A percentile compares a stretch with the other conserved stretches of the same genome.
Evolutionary conservation across 2,797 vertebrate species (phyloP).

Genomic region (Pipistrellus pipistrellus): DNA sequence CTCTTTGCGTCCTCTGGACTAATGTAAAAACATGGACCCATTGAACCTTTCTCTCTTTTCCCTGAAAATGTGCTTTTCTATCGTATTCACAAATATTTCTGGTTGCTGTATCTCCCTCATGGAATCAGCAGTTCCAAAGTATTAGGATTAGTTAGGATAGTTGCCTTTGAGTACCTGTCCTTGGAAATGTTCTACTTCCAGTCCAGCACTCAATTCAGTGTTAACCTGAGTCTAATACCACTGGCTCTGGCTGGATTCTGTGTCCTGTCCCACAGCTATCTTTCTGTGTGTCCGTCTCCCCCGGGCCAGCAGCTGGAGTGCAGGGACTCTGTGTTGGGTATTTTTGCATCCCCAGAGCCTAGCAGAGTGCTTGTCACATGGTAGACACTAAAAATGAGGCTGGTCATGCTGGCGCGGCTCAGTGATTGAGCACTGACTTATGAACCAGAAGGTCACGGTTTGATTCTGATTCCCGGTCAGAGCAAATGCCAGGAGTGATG

Average conservation of each 20-base stretch:
- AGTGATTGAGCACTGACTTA: too few species aligned
- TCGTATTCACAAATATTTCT: background rate
- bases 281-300: background rate
- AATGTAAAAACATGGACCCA: background rate
- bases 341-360: background rate
- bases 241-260: background rate
- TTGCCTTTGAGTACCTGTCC: conserved; percentile 70
- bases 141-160: conserved; percentile 43
- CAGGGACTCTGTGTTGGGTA: background rate
- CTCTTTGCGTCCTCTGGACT: background rate
- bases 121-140: background rate
- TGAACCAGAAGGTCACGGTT: too few species aligned
- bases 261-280: background rate
- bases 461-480: too few species aligned
- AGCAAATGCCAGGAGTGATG: too few species aligned
- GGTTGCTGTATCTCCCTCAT: conserved; percentile 62
- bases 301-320: background rate
- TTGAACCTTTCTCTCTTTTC: background rate
- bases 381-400: background rate
- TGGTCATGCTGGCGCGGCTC: background rate
- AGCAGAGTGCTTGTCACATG: background rate
- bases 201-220: conserved; percentile 64
- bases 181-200: conserved; percentile 61
- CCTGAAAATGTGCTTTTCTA: background rate
- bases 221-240: background rate